phyloP scores from a whole-genome alignment of 2,888 invertebrate species.

The Pterobdella sp. region DNA sequence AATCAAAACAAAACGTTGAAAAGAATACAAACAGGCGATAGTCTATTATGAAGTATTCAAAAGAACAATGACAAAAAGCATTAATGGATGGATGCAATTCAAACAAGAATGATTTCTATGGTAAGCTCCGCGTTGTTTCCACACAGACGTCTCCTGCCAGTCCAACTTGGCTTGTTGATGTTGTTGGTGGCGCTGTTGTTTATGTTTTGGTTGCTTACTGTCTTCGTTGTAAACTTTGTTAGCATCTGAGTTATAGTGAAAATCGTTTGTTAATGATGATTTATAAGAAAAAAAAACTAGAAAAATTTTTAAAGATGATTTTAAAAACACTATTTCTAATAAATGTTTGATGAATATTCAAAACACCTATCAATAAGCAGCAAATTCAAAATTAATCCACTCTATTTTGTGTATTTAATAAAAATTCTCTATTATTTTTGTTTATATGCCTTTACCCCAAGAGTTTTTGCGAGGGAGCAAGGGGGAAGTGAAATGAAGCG shows the following conservation, averaged over 20 bases:
- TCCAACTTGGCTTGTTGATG: conserved; percentile 13
- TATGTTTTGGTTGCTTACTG: not conserved
- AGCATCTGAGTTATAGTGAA: not conserved
- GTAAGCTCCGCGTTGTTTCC: not conserved
- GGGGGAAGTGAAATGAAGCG: conserved; percentile 33
- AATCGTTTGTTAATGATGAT: not conserved
- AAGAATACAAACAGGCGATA: not conserved
- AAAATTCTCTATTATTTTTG: too few species aligned
- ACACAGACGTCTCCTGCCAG: conserved; percentile 18
- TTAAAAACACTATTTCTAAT: too few species aligned
- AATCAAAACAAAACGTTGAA: too few species aligned
- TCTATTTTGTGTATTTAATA: too few species aligned
- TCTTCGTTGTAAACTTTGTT: not conserved
- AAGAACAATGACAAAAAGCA: not conserved
- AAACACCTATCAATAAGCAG: too few species aligned
- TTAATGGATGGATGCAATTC: not conserved
- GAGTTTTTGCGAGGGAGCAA: conserved; percentile 24
- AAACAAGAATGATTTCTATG: not conserved
- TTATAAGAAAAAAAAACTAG: not conserved
- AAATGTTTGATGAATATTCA: too few species aligned
- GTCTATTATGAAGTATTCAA: not conserved
- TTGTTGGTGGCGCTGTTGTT: conserved; percentile 11
- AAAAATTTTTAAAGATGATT: too few species aligned
- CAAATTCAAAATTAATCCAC: too few species aligned
- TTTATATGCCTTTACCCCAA: too few species aligned